Evolutionary conservation across 2,113 vertebrate genomes (phyloP).

Genomic region (Oreochromis tanganicae): DNA sequence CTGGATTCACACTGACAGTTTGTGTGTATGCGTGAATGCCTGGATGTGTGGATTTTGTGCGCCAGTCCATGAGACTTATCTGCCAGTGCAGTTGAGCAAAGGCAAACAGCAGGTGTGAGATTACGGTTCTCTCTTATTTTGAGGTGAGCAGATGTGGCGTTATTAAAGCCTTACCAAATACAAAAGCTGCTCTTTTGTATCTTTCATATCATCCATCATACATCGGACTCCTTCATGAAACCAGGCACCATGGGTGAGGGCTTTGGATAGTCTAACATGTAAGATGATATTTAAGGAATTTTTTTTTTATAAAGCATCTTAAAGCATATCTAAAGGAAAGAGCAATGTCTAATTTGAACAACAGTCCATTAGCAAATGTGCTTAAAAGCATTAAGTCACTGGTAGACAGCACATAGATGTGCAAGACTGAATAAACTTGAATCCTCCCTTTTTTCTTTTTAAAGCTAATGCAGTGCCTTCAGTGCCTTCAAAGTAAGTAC

Average conservation of each 20-base stretch:
- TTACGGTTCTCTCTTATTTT: conserved; percentile 50
- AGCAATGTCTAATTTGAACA: background rate
- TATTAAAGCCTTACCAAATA: conserved; percentile 26
- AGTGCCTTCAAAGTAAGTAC: background rate
- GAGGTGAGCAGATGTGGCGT: conserved; percentile 56
- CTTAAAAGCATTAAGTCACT: background rate
- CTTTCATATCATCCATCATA: conserved; percentile 4
- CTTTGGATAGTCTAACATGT: background rate
- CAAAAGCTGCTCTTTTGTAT: conserved; percentile 43
- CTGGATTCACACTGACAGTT: conserved; percentile 31
- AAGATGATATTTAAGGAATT: background rate
- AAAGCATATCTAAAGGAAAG: background rate
- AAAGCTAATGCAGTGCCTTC: background rate
- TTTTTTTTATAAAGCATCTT: background rate
- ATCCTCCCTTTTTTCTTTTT: background rate
- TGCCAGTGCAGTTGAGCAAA: conserved; percentile 33
- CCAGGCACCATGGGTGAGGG: background rate
- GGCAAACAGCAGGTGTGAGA: conserved; percentile 66
- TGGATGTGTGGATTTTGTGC: background rate
- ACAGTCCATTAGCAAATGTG: background rate
- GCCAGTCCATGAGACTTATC: conserved; percentile 44
- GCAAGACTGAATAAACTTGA: background rate
- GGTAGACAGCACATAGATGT: background rate
- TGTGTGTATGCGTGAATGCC: background rate
- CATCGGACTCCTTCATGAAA: background rate